These are phyloP conservation scores for Rhineura floridana DNA, from an alignment of 2,113 vertebrate genomes.

Conservation along the genomic window DNA sequence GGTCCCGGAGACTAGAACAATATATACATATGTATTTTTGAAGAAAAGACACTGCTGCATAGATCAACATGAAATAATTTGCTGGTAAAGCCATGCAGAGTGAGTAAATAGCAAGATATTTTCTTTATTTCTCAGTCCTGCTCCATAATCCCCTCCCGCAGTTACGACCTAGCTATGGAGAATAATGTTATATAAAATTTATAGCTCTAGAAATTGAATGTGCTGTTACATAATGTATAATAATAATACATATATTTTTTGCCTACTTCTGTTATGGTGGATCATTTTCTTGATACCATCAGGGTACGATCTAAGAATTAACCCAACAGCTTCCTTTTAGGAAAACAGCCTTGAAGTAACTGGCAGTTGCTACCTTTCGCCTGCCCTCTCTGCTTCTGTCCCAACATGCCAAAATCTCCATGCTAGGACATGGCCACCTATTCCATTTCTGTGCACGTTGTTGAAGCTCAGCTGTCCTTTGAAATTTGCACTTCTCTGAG, in stretches of 20 bases:
- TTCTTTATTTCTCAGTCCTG: neutral
- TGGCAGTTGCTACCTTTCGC: neutral
- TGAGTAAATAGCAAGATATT: neutral
- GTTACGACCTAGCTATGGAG: conserved; percentile 43
- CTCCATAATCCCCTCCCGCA: neutral
- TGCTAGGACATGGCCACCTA: neutral
- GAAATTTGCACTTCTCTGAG: too few species aligned
- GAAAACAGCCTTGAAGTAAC: neutral
- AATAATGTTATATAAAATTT: conserved; percentile 47
- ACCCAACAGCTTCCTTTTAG: neutral
- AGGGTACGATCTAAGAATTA: conserved; percentile 23
- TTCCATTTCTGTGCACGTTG: neutral
- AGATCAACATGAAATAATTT: conserved; percentile 44
- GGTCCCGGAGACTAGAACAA: conserved; percentile 71
- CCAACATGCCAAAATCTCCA: neutral
- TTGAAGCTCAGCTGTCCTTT: neutral
- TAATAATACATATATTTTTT: conserved; percentile 54
- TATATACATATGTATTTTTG: conserved; percentile 71
- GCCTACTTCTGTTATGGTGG: conserved; percentile 55
- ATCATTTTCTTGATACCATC: conserved; percentile 3
- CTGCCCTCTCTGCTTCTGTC: neutral
- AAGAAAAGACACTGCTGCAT: conserved; percentile 30
- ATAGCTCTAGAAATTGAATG: conserved; percentile 57
- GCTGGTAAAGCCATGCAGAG: neutral
- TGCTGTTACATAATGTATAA: conserved; percentile 49